Base-by-base conservation (phyloP, 2,888 invertebrate genomes). In the Drosophila nr. perissopoda region DNA sequence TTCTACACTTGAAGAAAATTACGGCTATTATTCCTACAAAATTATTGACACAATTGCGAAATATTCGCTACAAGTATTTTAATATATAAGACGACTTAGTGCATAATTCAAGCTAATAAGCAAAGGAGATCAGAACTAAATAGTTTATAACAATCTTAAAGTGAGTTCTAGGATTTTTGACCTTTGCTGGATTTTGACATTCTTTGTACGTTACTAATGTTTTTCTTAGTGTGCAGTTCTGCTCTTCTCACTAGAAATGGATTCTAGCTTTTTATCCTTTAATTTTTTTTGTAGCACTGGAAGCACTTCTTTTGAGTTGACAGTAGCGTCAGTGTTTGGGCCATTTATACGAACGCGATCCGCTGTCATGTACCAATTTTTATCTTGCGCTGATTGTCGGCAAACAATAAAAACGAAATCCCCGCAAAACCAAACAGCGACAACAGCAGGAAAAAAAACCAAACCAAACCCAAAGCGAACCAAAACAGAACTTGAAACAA, bases 311-410 rank as follows among this genome's bases (percentile, higher is more conserved):
- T 40, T 57, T 1, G 79, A 88, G 76, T 74, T 90, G 88, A 88
- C 91, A 89, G 91, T 87, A 80, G 88, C 86, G 89, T 86, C 90
- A 89, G 90, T 85, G 84, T 85, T 82, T 89, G 84, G 84, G 57
- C 90, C 89, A 89, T 91, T 91, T 91, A 90, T 88, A 91, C 91
- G 88, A 89, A 91, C 91, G 88, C 91, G 82, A 85, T 90, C 91
- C 90, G 91, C 91, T 91, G 91, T 91, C 91, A 91, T 91, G 91
- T 91, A 91, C 81, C 88, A 89, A 91, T 90, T 91, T 91, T 91
- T 90, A 91, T 90, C 91, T 91, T 88, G 83, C 83, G 81, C 82
- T 91, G 91, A 91, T 91, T 91, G 91, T 90, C 91, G 88, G 91
- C 90, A 82, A 91, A 90, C 87, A 90, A 90, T 91, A 91, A 90